These are phyloP conservation scores for Lamproptera curius DNA, from an alignment of 2,888 invertebrate genomes.

Conservation along the genomic window DNA sequence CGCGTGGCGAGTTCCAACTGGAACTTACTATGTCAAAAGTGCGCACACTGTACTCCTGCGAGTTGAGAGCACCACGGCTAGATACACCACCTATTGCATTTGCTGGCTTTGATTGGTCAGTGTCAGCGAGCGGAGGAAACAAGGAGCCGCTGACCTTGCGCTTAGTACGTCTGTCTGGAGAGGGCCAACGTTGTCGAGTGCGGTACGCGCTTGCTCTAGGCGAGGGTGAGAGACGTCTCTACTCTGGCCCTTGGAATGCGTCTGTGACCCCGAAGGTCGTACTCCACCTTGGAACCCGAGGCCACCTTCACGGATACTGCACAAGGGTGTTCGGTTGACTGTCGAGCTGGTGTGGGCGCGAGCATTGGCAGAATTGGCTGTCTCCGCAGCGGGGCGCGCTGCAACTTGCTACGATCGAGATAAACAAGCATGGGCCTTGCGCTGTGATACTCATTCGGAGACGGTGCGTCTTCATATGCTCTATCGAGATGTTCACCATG, in stretches of 20 bases:
- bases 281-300: slow-evolving; percentile 85
- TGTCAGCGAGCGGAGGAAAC: slow-evolving; percentile 80
- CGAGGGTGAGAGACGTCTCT: slow-evolving; percentile 81
- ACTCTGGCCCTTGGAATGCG: slow-evolving; percentile 85
- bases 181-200: slow-evolving; percentile 88
- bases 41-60: slow-evolving; percentile 85
- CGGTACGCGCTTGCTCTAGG: slow-evolving; percentile 84
- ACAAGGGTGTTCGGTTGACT: slow-evolving; percentile 82
- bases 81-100: slow-evolving; percentile 82
- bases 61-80: slow-evolving; percentile 80
- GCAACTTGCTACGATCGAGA: slow-evolving; percentile 87
- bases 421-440: slow-evolving; percentile 88
- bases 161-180: slow-evolving; percentile 86
- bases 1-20: slow-evolving; percentile 88
- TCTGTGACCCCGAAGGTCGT: slow-evolving; percentile 83
- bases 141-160: slow-evolving; percentile 76
- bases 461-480: slow-evolving; percentile 85
- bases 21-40: slow-evolving; percentile 88
- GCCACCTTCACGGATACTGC: slow-evolving; percentile 78
- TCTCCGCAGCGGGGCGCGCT: slow-evolving; percentile 77
- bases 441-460: slow-evolving; percentile 87
- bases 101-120: slow-evolving; percentile 90
- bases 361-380: slow-evolving; percentile 71
- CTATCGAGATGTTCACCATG: slow-evolving; percentile 86
- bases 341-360: slow-evolving; percentile 87